A percentile compares a stretch with the other conserved stretches of the same genome.
Conservation (phyloP, 1,140 invertebrate genomes). For the Harpegnathos saltator region DNA sequence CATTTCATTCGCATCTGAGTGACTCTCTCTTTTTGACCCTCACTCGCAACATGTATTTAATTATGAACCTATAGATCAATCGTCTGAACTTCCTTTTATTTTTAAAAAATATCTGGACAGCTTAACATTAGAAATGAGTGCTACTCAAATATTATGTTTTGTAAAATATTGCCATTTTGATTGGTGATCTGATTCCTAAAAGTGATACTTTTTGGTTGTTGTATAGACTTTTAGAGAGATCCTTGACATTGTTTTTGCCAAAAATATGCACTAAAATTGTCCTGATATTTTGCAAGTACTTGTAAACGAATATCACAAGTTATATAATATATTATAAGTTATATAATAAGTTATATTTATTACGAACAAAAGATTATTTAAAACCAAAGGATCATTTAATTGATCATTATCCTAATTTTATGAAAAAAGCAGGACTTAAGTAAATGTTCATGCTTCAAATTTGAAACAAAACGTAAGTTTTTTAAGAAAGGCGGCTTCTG, state of each 20-base stretch:
- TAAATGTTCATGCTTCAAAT: conserved; percentile 21
- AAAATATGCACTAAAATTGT: no score
- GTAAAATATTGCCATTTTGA: no score
- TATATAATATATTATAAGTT: no score
- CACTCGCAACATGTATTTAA: no score
- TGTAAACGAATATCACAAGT: conserved; percentile 9
- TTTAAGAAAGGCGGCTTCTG: conserved; percentile 15
- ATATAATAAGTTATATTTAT: neutral
- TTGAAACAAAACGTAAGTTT: conserved; percentile 14
- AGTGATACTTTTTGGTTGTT: conserved; percentile 19
- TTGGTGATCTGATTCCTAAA: conserved; percentile 1
- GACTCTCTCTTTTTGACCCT: no score
- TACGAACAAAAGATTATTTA: conserved; percentile 8
- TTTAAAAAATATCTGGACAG: no score
- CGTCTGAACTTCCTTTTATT: neutral
- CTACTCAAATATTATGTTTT: neutral
- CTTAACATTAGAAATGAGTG: conserved; percentile 20
- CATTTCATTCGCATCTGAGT: no score
- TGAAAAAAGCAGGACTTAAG: neutral
- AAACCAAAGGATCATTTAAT: conserved; percentile 11
- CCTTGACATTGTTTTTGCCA: no score
- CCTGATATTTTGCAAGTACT: no score
- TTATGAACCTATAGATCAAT: conserved; percentile 17
- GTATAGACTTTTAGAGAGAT: no score
- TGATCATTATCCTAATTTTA: no score